Base-by-base conservation (phyloP, 2,888 invertebrate species). In the Habroteleia sp. region DNA sequence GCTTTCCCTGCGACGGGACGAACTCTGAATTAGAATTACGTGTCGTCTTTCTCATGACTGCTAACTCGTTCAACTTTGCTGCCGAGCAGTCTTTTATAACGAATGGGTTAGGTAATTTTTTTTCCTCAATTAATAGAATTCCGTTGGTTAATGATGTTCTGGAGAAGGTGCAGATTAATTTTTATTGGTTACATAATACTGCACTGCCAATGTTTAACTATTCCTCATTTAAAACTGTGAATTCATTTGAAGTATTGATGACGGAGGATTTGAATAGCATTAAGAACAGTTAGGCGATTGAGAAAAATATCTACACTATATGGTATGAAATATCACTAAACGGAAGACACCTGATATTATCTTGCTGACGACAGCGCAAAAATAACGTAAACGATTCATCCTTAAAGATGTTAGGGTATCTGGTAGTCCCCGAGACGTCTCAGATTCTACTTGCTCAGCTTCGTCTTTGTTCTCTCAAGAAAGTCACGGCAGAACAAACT, bases 371-470 rank as follows among this genome's bases (percentile, higher is more conserved):
- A 39, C 46, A 41, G 41, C 27, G 29, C 27, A 23, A 56, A 39
- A 37, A 44, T 58, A 50, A 58, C 44, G 46, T 60, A 54, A 52
- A 66, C 54, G 52, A 37, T 60, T 65, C 58, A 46, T 29, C 50
- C 29, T 42, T 52, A 20, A 71, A 54, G 35, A 50, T 31, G 50
- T 14, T 39, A 25, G 16, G 20, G 17, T 50, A 42, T 39, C 58
- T 56, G 41, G 56, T 48, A 50, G 13, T 50, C 41, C 52, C 23
- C 25, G 44, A 41, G 46, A 46, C 63, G 41, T 65, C 68, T 77
- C 74, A 13, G 16, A 56, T 74, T 74, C 29, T 65, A 54, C 65
- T 41, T 27, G 58, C 52, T 72, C 74, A 74, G 74, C 69, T 54
- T 46, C 29, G 58, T 44, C 65, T 72, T 74, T 72, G 74, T 74